Evolutionary conservation across 2,113 vertebrate genomes (phyloP), one percentile per base, ranked within the genome.

Genomic region (Notarius lentiginosus): DNA sequence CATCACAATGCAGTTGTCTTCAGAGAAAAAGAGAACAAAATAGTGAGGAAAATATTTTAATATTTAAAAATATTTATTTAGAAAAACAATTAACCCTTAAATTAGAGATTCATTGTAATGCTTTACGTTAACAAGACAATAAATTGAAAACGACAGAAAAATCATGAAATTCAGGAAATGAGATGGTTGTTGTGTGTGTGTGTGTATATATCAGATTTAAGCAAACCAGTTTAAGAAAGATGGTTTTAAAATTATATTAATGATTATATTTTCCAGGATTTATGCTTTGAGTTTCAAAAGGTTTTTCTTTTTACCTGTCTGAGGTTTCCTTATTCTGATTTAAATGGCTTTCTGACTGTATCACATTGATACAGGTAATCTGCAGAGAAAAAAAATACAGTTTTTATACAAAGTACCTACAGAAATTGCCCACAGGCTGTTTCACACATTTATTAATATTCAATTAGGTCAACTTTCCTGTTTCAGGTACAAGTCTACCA

Each of bases 291-390:
- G 14, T 51, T 53, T 53, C 8, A 70, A 2, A 22, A 18, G 4
- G 30, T 75, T 75, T 79, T 47, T 17, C 8, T 79, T 53, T 17
- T 70, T 65, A 88, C 87, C 87, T 83, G 49, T 60, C 49, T 60
- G 53, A 47, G 18, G 79, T 79, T 68, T 77, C 82, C 15, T 60
- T 77, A n/a, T 14, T 51, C 53, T 79, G 61, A 63, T 49, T 82
- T 49, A 68, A 53, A 73, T 80, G 79, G 22, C 49, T 86, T 83
- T 79, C 86, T 82, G 77, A 41, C 68, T 20, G 34, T 85, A 24
- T 4, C 14, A 66, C 61, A 30, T 41, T 55, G 53, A 34, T 61
- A 55, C 65, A 80, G 12, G 75, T 22, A 65, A 15, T 68, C 88
- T 89, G 55, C 4, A 9, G 12, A 84, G n/a, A 76, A 24, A 60